Evolutionary conservation across 2,797 vertebrate genomes (phyloP).

Genomic region (Gymnoscopelus braueri): DNA sequence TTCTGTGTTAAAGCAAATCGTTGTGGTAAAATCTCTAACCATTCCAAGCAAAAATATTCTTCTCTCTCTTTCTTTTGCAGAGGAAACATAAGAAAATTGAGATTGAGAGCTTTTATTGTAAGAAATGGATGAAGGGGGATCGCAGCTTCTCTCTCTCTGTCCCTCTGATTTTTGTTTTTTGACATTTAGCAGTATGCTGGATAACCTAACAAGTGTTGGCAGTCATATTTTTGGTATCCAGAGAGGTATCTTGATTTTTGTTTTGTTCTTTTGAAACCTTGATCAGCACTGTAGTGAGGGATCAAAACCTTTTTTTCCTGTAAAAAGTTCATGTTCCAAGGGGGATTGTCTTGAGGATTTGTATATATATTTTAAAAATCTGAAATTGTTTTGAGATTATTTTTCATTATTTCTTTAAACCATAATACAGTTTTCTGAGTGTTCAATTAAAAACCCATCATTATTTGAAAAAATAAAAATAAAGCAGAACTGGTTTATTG

Average conservation of each 20-base stretch:
- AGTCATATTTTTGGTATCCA: constrained; percentile 45
- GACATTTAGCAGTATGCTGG: constrained; percentile 42
- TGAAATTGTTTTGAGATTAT: constrained; percentile 64
- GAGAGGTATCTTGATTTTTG: constrained; percentile 23
- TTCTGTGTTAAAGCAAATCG: constrained; percentile 64
- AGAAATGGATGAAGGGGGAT: constrained; percentile 82
- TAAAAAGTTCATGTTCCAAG: constrained; percentile 78
- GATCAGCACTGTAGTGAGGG: constrained; percentile 78
- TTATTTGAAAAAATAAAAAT: constrained; percentile 59
- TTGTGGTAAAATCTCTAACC: constrained; percentile 63
- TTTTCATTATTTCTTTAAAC: constrained; percentile 59
- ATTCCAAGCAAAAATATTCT: constrained; percentile 83
- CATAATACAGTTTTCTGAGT: constrained; percentile 71
- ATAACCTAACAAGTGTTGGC: constrained; percentile 27
- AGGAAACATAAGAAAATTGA: constrained; percentile 83
- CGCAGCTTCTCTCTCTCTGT: constrained; percentile 64
- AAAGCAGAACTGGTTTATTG: constrained; percentile 70
- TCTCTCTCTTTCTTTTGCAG: constrained; percentile 84
- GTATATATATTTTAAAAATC: constrained; percentile 81
- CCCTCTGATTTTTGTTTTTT: constrained; percentile 35
- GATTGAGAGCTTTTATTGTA: constrained; percentile 81
- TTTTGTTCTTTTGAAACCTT: constrained; percentile 51
- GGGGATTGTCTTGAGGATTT: constrained; percentile 74
- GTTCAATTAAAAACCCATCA: constrained; percentile 59
- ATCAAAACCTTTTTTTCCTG: constrained; percentile 74